Conservation (phyloP, 2,797 vertebrate genomes). For the Mormyrops attenuatus region DNA sequence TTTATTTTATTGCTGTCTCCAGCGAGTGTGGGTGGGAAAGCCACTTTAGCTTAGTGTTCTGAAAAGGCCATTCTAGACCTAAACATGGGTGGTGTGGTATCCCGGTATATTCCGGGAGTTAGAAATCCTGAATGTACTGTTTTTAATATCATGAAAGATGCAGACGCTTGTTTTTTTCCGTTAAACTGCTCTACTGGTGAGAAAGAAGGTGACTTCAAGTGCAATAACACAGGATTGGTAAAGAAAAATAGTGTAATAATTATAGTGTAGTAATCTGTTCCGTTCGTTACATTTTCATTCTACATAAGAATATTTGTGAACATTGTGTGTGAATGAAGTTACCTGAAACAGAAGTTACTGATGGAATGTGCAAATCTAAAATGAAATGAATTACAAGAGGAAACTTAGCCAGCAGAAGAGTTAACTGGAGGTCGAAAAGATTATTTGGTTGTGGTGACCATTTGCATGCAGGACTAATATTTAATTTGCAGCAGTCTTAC, state of each 20-base stretch:
- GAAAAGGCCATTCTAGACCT: constrained; percentile 1
- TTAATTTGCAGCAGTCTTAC: not conserved
- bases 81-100: not conserved
- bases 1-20: not conserved
- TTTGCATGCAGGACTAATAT: too few relatives aligned
- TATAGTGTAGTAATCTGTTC: too few relatives aligned
- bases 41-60: constrained; percentile 49
- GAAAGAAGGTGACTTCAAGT: not conserved
- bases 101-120: not conserved
- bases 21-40: constrained; percentile 40
- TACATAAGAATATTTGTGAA: not conserved
- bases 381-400: too few relatives aligned
- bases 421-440: too few relatives aligned
- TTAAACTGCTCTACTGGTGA: not conserved
- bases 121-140: not conserved
- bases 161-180: not conserved
- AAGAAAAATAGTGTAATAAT: not conserved
- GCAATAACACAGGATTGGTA: not conserved
- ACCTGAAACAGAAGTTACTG: not conserved
- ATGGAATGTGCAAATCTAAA: not conserved
- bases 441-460: too few relatives aligned
- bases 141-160: not conserved
- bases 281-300: not conserved
- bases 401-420: too few relatives aligned
- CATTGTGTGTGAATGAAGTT: not conserved